A percentile compares a stretch with the other conserved stretches of the same genome.
These are phyloP conservation scores for Falco punctatus DNA, from an alignment of 2,113 vertebrate genomes.

Conservation along the genomic window DNA sequence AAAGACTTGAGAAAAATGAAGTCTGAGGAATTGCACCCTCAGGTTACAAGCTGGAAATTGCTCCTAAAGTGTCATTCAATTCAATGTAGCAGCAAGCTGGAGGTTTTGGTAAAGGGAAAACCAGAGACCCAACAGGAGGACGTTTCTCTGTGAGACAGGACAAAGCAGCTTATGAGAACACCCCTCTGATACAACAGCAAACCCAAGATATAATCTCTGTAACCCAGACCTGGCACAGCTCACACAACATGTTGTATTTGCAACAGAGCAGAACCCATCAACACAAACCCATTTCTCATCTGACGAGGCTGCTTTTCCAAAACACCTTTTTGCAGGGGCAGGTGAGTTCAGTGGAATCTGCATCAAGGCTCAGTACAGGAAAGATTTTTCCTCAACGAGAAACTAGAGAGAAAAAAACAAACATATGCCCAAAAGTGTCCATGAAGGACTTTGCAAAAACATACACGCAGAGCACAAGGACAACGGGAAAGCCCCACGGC, in stretches of 20 bases:
- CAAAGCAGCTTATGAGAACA: accelerated
- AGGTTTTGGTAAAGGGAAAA: background rate
- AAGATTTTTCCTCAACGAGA: background rate
- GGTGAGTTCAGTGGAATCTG: background rate
- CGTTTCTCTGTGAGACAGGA: background rate
- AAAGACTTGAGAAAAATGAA: background rate
- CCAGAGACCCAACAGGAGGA: background rate
- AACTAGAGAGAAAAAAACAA: background rate
- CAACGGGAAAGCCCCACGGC: accelerated
- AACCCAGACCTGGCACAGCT: background rate
- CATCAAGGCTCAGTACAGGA: accelerated
- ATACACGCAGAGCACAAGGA: accelerated
- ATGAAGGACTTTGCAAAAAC: background rate
- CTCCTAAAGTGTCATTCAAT: accelerated
- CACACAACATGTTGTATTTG: accelerated
- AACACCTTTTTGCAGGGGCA: background rate
- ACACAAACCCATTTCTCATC: background rate
- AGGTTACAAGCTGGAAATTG: background rate
- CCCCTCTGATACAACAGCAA: background rate
- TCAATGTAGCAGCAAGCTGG: background rate
- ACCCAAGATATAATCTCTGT: background rate
- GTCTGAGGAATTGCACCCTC: accelerated
- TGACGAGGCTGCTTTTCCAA: background rate
- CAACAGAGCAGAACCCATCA: background rate
- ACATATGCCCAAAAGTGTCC: accelerated